phyloP scores from a whole-genome alignment of 2,888 invertebrate species.

The Phlogophora meticulosa region DNA sequence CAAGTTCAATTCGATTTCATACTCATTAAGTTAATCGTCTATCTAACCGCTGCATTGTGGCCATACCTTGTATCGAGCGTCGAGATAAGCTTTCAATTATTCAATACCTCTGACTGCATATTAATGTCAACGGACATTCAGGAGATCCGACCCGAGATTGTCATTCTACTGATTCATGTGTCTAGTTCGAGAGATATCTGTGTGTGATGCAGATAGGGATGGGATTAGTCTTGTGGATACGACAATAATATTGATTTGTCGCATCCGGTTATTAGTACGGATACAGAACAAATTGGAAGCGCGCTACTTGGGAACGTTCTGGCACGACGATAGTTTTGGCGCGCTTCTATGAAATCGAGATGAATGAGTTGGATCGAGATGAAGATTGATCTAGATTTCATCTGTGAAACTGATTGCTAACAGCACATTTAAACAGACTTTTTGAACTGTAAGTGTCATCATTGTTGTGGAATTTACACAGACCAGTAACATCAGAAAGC shows the following conservation, averaged over 20 bases:
- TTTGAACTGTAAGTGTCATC: too few relatives aligned
- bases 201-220: conserved; percentile 37
- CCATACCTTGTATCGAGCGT: conserved; percentile 27
- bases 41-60: conserved; percentile 32
- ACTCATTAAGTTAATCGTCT: conserved; percentile 15
- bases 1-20: conserved; percentile 14
- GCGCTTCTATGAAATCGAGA: too few relatives aligned
- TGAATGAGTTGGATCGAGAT: too few relatives aligned
- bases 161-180: conserved; percentile 61
- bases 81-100: conserved; percentile 74
- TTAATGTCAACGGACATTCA: conserved; percentile 66
- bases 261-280: too few relatives aligned
- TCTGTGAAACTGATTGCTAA: too few relatives aligned
- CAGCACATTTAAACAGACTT: too few relatives aligned
- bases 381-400: too few relatives aligned
- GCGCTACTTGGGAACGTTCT: too few relatives aligned
- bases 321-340: too few relatives aligned
- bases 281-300: too few relatives aligned
- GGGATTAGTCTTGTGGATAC: conserved; percentile 1
- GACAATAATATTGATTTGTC: background rate
- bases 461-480: too few relatives aligned
- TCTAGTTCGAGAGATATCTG: conserved; percentile 48
- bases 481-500: too few relatives aligned
- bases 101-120: conserved; percentile 66
- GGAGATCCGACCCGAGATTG: conserved; percentile 59